Base-by-base conservation (phyloP, 2,888 invertebrate species). In the Tetanocera ferruginea region DNA sequence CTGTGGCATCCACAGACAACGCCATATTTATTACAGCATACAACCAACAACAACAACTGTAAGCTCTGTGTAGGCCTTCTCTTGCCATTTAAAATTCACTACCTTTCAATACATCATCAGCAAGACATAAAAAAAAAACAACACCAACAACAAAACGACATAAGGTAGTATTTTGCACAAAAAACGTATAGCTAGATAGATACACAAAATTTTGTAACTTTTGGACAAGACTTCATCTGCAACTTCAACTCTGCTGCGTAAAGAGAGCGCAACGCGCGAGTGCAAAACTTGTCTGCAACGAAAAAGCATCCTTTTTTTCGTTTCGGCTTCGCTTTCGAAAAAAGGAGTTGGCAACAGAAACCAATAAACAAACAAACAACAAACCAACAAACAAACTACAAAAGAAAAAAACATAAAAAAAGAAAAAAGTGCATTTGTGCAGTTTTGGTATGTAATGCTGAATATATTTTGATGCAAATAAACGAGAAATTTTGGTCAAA, bases 141-240 rank as follows among this genome's bases (percentile, higher is more conserved):
- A n/a, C 4, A 69, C n/a, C 55, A 52, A 19, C 28, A 14, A 71
- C n/a, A 55, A 23, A 49, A 67, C 19, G 23, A n/a, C 19, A 9
- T 55, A 25, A 5, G 19, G 6, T 60, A 25, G 60, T 60, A 60
- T 55, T 55, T 55, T 55, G 28, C 55, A 66, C 31, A 31, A 19
- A 66, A 19, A 31, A 37, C 37, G 19, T 31, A 71, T 74, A 74
- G 73, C 62, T 74, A 74, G n/a, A 71, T 74, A 74, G 73, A 74
- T 74, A 74, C 73, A 74, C 62, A 74, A 62, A 74, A 62, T 37
- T 71, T 55, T 57, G 57, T 52, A 55, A 71, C 71, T 60, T 73
- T 43, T 49, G 23, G 60, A 23, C 37, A 73, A 70, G 70, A 73
- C 19, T 70, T 70, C 49, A 70, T 34, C 57, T 71, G 71, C 55